Evolutionary conservation across 2,888 invertebrate species (phyloP).

Genomic region (Spisula subtruncata): DNA sequence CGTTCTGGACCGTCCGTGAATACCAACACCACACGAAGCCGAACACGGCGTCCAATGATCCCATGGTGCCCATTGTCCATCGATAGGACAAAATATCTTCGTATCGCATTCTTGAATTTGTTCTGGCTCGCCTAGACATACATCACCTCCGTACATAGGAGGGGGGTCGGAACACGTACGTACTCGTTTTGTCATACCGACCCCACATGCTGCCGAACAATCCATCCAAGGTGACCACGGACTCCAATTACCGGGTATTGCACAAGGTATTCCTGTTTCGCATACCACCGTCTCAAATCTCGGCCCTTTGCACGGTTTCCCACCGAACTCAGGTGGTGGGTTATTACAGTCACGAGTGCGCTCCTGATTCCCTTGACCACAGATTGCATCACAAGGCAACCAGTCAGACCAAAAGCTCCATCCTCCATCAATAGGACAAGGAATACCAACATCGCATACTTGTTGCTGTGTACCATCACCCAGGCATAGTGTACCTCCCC

Average conservation of each 20-base stretch:
- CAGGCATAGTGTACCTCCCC: slow-evolving; percentile 60
- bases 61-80: slow-evolving; percentile 66
- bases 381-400: slow-evolving; percentile 55
- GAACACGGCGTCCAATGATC: slow-evolving; percentile 57
- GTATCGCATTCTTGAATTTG: slow-evolving; percentile 47
- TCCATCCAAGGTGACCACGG: slow-evolving; percentile 52
- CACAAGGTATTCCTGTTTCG: slow-evolving; percentile 52
- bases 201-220: slow-evolving; percentile 51
- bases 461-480: slow-evolving; percentile 52
- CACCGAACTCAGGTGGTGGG: slow-evolving; percentile 59
- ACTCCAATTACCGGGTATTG: slow-evolving; percentile 57
- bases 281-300: slow-evolving; percentile 37
- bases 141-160: slow-evolving; percentile 54
- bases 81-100: slow-evolving; percentile 52
- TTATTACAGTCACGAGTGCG: slow-evolving; percentile 51
- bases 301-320: slow-evolving; percentile 53
- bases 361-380: slow-evolving; percentile 49
- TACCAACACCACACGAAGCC: slow-evolving; percentile 55
- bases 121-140: slow-evolving; percentile 49
- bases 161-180: slow-evolving; percentile 54
- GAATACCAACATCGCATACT: slow-evolving; percentile 54
- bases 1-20: slow-evolving; percentile 45
- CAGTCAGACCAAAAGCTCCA: slow-evolving; percentile 69
- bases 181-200: slow-evolving; percentile 36
- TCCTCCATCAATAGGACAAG: slow-evolving; percentile 63